Evolutionary conservation across 2,113 vertebrate species (phyloP).

Genomic region (Poeciliopsis turrubarensis): DNA sequence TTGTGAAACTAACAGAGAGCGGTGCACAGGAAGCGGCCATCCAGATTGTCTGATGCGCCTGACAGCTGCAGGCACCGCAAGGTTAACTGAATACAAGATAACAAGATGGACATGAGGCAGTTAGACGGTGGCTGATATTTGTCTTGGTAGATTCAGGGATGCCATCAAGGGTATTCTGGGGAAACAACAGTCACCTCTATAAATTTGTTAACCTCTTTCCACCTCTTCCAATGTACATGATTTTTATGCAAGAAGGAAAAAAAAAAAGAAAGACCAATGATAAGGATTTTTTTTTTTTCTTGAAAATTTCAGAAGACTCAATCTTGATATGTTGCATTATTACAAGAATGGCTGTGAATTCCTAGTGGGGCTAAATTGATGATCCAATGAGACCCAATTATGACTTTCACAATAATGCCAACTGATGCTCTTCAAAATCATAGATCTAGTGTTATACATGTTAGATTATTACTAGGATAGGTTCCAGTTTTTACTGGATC

Average conservation of each 20-base stretch:
- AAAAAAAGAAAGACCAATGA: neutral
- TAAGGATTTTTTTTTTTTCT: too few species aligned
- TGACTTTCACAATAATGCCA: neutral
- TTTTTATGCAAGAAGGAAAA: neutral
- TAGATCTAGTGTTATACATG: neutral
- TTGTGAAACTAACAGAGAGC: constrained; percentile 61
- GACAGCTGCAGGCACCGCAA: constrained; percentile 66
- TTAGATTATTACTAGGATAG: neutral
- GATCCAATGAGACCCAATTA: neutral
- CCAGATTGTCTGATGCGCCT: constrained; percentile 59
- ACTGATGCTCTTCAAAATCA: neutral
- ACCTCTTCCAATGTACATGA: too few species aligned
- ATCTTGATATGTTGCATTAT: neutral
- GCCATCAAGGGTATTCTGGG: neutral
- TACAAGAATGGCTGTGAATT: neutral
- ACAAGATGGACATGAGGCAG: constrained; percentile 44
- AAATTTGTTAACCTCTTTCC: too few species aligned
- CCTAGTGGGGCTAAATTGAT: neutral
- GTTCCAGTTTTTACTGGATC: too few species aligned
- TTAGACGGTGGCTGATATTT: constrained; percentile 9
- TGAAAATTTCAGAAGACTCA: neutral
- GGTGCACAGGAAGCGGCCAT: constrained; percentile 69
- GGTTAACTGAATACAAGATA: constrained; percentile 51
- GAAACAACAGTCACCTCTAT: neutral
- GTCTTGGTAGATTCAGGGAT: neutral